Evolutionary conservation across 2,797 vertebrate species (phyloP).

Genomic region (Cyprinella venusta): DNA sequence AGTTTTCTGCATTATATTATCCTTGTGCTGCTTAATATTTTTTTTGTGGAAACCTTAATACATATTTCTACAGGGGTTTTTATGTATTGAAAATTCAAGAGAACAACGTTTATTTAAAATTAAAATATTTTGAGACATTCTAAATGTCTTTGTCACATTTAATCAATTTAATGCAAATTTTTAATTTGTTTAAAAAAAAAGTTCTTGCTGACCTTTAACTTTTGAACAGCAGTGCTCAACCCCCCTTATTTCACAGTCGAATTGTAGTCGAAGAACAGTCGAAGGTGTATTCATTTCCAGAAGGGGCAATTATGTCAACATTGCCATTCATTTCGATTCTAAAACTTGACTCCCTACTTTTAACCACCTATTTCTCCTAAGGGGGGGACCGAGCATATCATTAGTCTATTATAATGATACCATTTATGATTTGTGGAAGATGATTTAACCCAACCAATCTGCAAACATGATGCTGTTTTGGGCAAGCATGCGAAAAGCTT

Average conservation of each 20-base stretch:
- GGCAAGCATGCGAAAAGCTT: constrained; percentile 1
- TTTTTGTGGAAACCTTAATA: neutral
- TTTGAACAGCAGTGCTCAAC: neutral
- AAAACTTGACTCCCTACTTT: neutral
- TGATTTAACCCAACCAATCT: constrained; percentile 7
- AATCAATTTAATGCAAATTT: neutral
- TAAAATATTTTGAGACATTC: neutral
- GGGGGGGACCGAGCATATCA: neutral
- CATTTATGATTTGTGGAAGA: neutral
- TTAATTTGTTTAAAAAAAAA: neutral
- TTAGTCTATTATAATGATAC: neutral
- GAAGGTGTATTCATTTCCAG: neutral
- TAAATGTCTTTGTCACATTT: neutral
- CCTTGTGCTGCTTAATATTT: neutral
- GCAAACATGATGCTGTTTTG: constrained; percentile 2
- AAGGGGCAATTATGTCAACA: neutral
- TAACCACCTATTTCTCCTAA: neutral
- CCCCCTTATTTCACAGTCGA: neutral
- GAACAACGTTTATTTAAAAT: neutral
- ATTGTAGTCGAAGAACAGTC: no score
- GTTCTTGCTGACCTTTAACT: neutral
- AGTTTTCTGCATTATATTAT: neutral
- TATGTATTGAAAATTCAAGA: neutral
- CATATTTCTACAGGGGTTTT: neutral
- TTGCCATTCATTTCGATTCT: neutral